Evolutionary conservation across 2,113 vertebrate genomes (phyloP).

Genomic region (Melierax canorus): DNA sequence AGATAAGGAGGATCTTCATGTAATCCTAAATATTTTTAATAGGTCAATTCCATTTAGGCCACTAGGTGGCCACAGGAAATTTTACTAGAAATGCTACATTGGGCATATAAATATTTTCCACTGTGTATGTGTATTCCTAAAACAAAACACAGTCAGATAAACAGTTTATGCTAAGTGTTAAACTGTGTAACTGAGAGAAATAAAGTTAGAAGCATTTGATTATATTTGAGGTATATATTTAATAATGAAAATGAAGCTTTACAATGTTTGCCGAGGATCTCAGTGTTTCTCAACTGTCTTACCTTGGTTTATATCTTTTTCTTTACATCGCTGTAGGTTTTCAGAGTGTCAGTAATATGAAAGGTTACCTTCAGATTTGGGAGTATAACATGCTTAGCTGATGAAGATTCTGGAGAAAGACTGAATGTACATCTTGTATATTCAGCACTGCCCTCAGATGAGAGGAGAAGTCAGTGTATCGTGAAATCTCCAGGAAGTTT

Average conservation of each 20-base stretch:
- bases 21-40: conserved; percentile 34
- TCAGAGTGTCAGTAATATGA: neutral
- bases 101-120: conserved; percentile 22
- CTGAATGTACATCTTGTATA: neutral
- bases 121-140: neutral
- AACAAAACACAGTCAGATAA: neutral
- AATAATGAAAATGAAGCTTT: neutral
- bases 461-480: neutral
- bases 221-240: conserved; percentile 22
- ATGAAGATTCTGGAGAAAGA: neutral
- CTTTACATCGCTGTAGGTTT: neutral
- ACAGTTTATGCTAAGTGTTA: conserved; percentile 43
- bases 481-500: neutral
- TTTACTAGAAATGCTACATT: conserved; percentile 16
- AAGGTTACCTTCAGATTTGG: neutral
- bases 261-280: neutral
- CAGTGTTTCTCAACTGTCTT: neutral
- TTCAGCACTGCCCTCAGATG: neutral
- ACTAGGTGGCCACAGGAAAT: conserved; percentile 50
- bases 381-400: neutral
- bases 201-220: conserved; percentile 48
- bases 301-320: neutral
- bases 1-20: conserved; percentile 34
- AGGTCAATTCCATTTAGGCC: conserved; percentile 32
- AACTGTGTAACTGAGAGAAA: conserved; percentile 46